Evolutionary conservation across 1,140 invertebrate species (phyloP).

Genomic region (Trigoniulus corallinus): DNA sequence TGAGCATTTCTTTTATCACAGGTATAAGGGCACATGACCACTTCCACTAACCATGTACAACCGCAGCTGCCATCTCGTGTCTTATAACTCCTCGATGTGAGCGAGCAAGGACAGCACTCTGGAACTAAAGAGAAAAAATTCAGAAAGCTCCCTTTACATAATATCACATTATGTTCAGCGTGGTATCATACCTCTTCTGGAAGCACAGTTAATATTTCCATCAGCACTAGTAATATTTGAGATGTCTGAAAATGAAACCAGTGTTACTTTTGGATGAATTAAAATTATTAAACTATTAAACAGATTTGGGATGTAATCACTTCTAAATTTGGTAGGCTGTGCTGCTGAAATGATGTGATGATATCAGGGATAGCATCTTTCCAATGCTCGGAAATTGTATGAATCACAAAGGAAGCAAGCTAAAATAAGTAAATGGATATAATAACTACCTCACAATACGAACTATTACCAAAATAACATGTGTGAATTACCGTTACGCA

Average conservation of each 20-base stretch:
- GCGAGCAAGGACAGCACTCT: not conserved
- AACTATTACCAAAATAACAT: too few species aligned
- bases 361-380: constrained; percentile 43
- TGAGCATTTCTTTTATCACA: not conserved
- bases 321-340: constrained; percentile 36
- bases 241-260: not conserved
- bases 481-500: constrained; percentile 58
- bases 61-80: not conserved
- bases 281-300: constrained; percentile 1
- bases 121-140: not conserved
- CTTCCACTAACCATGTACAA: not conserved
- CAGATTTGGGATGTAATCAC: constrained; percentile 12
- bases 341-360: constrained; percentile 40
- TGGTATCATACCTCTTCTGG: constrained; percentile 74
- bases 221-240: constrained; percentile 34
- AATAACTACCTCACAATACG: too few species aligned
- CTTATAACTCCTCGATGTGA: not conserved
- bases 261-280: not conserved
- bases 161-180: constrained; percentile 11
- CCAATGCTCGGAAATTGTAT: constrained; percentile 42
- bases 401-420: constrained; percentile 47
- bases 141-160: not conserved
- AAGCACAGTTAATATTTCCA: constrained; percentile 54
- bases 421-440: too few species aligned
- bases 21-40: not conserved